Evolutionary conservation across 2,797 vertebrate species (phyloP).

Genomic region (Myotis planiceps): DNA sequence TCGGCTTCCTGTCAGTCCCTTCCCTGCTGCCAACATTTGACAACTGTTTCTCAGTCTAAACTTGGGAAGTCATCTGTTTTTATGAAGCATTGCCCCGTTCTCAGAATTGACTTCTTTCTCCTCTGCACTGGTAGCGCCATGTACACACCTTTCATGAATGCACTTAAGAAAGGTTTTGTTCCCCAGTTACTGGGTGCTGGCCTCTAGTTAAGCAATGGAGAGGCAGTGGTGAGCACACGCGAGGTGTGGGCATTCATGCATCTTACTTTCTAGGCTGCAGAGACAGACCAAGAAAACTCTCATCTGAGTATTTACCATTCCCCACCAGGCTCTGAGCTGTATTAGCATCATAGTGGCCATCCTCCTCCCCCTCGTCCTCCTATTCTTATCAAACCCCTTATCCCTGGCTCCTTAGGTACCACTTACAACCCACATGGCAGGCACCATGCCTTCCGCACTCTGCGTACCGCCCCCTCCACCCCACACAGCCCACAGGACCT

Average conservation of each 20-base stretch:
- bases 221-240: background rate
- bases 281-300: background rate
- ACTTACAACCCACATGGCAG: background rate
- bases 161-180: background rate
- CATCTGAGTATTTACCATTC: background rate
- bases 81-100: background rate
- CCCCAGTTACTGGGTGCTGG: background rate
- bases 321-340: background rate
- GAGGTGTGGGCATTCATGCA: background rate
- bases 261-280: background rate
- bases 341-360: background rate
- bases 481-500: background rate
- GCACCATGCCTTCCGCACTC: background rate
- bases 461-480: fast-evolving
- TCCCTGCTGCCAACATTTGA: background rate
- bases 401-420: background rate
- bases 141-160: background rate
- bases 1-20: background rate
- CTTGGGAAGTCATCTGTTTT: conserved; percentile 9
- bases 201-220: background rate
- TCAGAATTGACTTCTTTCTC: conserved; percentile 1
- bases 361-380: background rate
- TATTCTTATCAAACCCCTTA: background rate
- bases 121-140: background rate
- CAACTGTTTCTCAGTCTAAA: background rate